These are phyloP conservation scores for Orestias chungarensis DNA, from an alignment of 2,797 vertebrate genomes.

Conservation along the genomic window DNA sequence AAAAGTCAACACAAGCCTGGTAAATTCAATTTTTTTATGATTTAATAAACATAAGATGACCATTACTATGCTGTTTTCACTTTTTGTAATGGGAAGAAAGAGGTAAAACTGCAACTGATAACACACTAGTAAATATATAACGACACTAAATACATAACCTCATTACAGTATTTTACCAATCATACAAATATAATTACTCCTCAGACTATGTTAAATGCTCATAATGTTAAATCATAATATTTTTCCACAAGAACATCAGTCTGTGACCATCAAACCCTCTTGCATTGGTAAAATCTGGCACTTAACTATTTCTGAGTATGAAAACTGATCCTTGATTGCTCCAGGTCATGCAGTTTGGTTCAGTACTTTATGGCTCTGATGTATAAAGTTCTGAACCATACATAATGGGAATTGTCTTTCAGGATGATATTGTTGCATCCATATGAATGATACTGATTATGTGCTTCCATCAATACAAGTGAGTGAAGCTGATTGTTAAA, in stretches of 20 bases:
- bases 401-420: not conserved
- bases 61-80: too few species aligned
- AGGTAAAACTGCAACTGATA: not conserved
- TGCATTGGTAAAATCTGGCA: not conserved
- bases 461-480: not conserved
- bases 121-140: not conserved
- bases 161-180: too few species aligned
- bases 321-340: not conserved
- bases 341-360: not conserved
- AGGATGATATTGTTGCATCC: not conserved
- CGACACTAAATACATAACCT: too few species aligned
- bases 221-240: too few species aligned
- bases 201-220: too few species aligned
- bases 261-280: not conserved
- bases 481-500: not conserved
- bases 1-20: not conserved
- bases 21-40: not conserved
- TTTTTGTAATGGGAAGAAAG: not conserved
- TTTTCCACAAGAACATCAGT: too few species aligned
- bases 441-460: constrained; percentile 23
- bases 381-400: not conserved
- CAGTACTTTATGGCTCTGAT: too few species aligned
- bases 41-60: not conserved
- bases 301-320: not conserved
- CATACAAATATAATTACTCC: not conserved